Conservation (phyloP, 1,140 invertebrate species). For the Drosophila sturtevanti region DNA sequence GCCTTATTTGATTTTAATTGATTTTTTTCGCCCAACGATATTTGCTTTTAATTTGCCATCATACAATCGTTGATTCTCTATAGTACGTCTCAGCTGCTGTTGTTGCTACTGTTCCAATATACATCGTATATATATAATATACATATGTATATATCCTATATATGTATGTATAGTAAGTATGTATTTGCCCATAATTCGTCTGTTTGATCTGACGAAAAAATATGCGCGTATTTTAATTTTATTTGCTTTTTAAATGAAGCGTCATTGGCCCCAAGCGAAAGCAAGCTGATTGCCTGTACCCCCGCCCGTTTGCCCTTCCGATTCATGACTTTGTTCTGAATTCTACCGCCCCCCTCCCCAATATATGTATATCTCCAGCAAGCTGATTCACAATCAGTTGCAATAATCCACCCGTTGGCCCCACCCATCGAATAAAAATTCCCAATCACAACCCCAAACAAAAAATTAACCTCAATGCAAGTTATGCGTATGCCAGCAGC, state of each 20-base stretch:
- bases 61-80: slow-evolving; percentile 25
- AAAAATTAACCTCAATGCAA: slow-evolving; percentile 78
- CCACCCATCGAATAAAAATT: slow-evolving; percentile 13
- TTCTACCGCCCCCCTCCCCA: neutral
- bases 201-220: slow-evolving; percentile 68
- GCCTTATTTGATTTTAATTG: slow-evolving; percentile 80
- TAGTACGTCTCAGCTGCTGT: slow-evolving; percentile 37
- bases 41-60: slow-evolving; percentile 75
- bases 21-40: slow-evolving; percentile 64
- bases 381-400: slow-evolving; percentile 67
- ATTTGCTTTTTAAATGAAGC: slow-evolving; percentile 80
- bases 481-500: slow-evolving; percentile 65
- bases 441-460: slow-evolving; percentile 38
- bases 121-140: slow-evolving; percentile 1
- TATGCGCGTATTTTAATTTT: slow-evolving; percentile 76
- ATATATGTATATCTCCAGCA: slow-evolving; percentile 14
- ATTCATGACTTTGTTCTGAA: neutral
- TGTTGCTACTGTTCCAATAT: slow-evolving; percentile 22
- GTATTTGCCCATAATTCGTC: slow-evolving; percentile 67
- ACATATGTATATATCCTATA: slow-evolving; percentile 5
- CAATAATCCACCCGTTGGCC: slow-evolving; percentile 28
- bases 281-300: slow-evolving; percentile 65
- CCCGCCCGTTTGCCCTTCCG: slow-evolving; percentile 13
- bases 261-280: slow-evolving; percentile 53
- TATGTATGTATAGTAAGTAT: slow-evolving; percentile 1